Percentiles rank a stretch among this genome's conserved stretches.
Evolutionary conservation across 35 echinoderm and acorn worm species (phyloP).

Genomic region (Apostichopus parvimensis): DNA sequence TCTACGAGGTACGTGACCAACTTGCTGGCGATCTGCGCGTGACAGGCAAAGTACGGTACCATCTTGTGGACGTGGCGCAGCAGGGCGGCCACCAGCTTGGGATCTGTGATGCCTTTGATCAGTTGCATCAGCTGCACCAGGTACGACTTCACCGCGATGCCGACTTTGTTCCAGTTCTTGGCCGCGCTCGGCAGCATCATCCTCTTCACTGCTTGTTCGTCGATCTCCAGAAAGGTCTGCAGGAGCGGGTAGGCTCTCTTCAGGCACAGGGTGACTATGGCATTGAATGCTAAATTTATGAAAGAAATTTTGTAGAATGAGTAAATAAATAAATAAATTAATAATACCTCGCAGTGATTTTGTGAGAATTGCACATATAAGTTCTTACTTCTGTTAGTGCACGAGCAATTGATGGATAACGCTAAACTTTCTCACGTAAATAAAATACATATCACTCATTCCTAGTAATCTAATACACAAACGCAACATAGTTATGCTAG

Average conservation of each 20-base stretch:
- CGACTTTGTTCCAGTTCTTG: slow-evolving; percentile 69
- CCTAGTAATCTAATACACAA: too few species aligned
- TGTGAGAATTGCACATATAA: too few species aligned
- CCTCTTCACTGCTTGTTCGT: slow-evolving; percentile 64
- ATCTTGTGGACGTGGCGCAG: slow-evolving; percentile 78
- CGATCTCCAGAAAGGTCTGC: slow-evolving; percentile 66
- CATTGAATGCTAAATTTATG: slow-evolving; percentile 81
- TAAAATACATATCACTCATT: too few species aligned
- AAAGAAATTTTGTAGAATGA: not conserved
- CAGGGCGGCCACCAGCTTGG: slow-evolving; percentile 75
- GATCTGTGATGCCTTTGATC: slow-evolving; percentile 64
- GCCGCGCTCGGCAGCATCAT: slow-evolving; percentile 62
- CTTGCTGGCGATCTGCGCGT: slow-evolving; percentile 74
- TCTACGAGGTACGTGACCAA: slow-evolving; percentile 75
- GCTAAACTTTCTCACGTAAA: too few species aligned
- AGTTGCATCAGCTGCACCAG: slow-evolving; percentile 61
- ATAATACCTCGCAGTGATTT: too few species aligned
- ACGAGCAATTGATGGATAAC: too few species aligned
- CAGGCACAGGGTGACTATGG: slow-evolving; percentile 82
- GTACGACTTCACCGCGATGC: slow-evolving; percentile 18
- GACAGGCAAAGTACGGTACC: slow-evolving; percentile 84
- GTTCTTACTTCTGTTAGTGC: too few species aligned
- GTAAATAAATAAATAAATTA: too few species aligned
- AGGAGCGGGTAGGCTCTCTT: slow-evolving; percentile 71
- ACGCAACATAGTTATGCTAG: too few species aligned